Evolutionary conservation across 1,140 invertebrate genomes (phyloP), one percentile per base, ranked within the genome.

Genomic region (Diprion similis): DNA sequence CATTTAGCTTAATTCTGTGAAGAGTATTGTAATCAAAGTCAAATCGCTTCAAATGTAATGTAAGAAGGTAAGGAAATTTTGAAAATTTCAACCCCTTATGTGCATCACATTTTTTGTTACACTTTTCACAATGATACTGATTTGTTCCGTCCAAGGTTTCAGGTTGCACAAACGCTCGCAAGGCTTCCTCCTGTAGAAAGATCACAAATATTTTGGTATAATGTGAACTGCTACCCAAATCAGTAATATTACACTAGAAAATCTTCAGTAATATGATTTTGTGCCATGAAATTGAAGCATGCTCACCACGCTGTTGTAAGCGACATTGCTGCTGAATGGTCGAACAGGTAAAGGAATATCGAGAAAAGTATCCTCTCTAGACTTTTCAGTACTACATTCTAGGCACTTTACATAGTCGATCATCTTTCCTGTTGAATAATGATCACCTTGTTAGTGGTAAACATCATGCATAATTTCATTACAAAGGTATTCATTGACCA

Each of bases 391-490:
- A 24, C 91, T 89, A 89, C 97, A 98, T 86, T 96, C 94, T 48
- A 97, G 84, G 88, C 96, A 98, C 85, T 96, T 96, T 7, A 98
- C 95, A 84, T 97, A 98, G 87, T 97, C 96, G 72, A 95, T 95
- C 92, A 97, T 93, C 88, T 95, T 96, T 75, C 95, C 93, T 92
- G 89, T 72, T 91, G 90, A 75, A 88, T 10, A 73, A 73, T 15
- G 46, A 68, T 47, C n/a, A 70, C 18, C 75, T 7, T 70, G 10
- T 37, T 4, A 15, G 15, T 68, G 24, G 13, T 68, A 18, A 17
- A n/a, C 8, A n/a, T 68, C 13, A 17, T 46, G 46, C 15, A 71
- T 68, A 76, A 67, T 70, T 24, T 73, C 37, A 67, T 19, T 48
- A 67, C 70, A 18, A 65, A 72, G 46, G 74, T 74, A 72, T 72